Evolutionary conservation across 2,888 invertebrate genomes (phyloP).

Genomic region (Pristionchus fissidentatus): DNA sequence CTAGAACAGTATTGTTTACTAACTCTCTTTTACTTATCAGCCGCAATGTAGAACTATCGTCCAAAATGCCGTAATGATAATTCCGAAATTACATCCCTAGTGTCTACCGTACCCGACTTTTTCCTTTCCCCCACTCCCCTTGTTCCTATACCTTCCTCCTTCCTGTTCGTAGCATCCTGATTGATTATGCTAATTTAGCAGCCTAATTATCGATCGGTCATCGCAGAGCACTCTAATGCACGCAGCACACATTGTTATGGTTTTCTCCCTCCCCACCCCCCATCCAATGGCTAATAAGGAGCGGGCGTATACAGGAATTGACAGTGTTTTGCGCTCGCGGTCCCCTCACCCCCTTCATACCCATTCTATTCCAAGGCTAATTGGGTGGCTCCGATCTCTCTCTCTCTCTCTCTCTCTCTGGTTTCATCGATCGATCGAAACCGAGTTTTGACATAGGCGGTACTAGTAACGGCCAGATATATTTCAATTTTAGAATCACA

Average conservation of each 20-base stretch:
- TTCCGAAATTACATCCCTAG: no score
- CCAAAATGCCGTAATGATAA: no score
- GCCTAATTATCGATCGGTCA: slow-evolving; percentile 26
- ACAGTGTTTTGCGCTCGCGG: slow-evolving; percentile 33
- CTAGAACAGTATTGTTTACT: no score
- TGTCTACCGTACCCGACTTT: no score
- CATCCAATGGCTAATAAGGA: slow-evolving; percentile 32
- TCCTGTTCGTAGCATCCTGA: neutral
- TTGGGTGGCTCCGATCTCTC: neutral
- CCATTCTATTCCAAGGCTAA: slow-evolving; percentile 42
- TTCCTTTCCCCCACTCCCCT: neutral
- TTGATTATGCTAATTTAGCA: slow-evolving; percentile 26
- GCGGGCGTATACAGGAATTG: slow-evolving; percentile 36
- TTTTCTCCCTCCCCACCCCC: neutral
- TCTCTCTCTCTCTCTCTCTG: neutral
- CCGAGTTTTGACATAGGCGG: no score
- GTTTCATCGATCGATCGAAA: slow-evolving; percentile 9
- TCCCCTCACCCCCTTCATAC: slow-evolving; percentile 29
- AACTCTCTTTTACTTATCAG: no score
- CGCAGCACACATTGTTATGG: slow-evolving; percentile 18
- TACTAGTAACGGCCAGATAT: no score
- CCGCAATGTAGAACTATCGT: no score
- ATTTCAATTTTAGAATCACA: neutral
- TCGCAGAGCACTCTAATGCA: no score
- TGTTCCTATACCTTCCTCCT: neutral